Base-by-base conservation (phyloP, 1,140 invertebrate genomes). In the Orussus abietinus region DNA sequence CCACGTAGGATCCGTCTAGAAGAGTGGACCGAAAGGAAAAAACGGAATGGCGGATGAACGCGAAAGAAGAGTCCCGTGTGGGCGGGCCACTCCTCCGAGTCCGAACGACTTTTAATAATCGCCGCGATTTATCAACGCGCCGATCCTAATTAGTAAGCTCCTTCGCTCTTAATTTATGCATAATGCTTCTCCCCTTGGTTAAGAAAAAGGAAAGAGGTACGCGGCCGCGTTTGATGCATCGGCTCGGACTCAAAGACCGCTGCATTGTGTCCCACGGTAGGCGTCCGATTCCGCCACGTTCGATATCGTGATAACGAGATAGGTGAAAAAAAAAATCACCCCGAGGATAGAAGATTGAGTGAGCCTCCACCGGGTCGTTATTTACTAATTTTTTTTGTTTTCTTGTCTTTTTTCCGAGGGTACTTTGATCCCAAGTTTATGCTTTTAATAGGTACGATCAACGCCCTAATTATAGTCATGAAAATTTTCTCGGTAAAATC, bases 61-160 rank as follows among this genome's bases (percentile, higher is more conserved):
- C 13, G 10, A 38, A 19, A 38, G 30, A 14, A 9, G 20, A 28
- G 6, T 15, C 22, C 5, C 26, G 35, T 35, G 51, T 51, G 41
- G 48, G 51, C 38, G 49, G 38, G 33, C 38, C 38, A 25, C 49
- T 33, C 15, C 39, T 47, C 48, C 18, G 20, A 30, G 38, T 33
- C 22, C n/a, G 22, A 25, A 25, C 41, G 51, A 53, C 44, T 48
- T 47, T 45, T 51, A 51, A 44, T 51, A 54, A 51, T 54, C 49
- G 40, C 26, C 19, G 33, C 40, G 29, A 51, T 48, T 54, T 52
- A 44, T 54, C 42, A 48, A 41, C 42, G 38, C 20, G 36, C 28
- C 30, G 36, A 51, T 51, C 26, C 32, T 51, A 54, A 54, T 54
- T 54, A 54, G 42, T 25, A 25, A 35, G 21, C 26, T 25, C 33